phyloP scores from a whole-genome alignment of 2,888 invertebrate species.

The Dolichopus griseipennis region DNA sequence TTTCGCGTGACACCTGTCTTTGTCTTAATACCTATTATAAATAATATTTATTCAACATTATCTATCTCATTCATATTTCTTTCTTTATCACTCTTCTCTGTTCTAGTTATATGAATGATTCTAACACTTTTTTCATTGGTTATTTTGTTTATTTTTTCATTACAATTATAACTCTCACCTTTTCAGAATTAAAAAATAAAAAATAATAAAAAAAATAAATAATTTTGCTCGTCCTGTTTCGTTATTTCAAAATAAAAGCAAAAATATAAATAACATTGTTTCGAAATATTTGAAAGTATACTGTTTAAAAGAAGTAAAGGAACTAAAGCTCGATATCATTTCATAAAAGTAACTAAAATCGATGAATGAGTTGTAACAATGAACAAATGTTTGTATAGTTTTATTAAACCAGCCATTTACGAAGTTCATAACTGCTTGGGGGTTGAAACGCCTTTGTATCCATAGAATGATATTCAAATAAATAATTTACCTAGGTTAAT shows the following conservation, averaged over 20 bases:
- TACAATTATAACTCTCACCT: background rate
- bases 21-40: constrained; percentile 8
- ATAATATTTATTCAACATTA: background rate
- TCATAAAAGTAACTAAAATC: too few species aligned
- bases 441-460: too few species aligned
- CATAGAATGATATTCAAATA: too few species aligned
- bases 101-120: background rate
- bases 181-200: background rate
- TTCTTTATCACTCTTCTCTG: background rate
- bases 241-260: background rate
- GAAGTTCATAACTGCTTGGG: too few species aligned
- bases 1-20: constrained; percentile 10
- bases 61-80: background rate
- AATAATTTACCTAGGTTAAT: too few species aligned
- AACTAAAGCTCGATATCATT: too few species aligned
- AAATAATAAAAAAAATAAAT: background rate
- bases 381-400: too few species aligned
- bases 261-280: too few species aligned
- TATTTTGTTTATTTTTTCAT: background rate
- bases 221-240: background rate
- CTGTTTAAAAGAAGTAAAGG: too few species aligned
- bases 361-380: too few species aligned
- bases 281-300: too few species aligned
- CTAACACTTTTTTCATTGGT: background rate
- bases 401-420: too few species aligned